Evolutionary conservation across 2,113 vertebrate species (phyloP).

Genomic region (Indri indri): DNA sequence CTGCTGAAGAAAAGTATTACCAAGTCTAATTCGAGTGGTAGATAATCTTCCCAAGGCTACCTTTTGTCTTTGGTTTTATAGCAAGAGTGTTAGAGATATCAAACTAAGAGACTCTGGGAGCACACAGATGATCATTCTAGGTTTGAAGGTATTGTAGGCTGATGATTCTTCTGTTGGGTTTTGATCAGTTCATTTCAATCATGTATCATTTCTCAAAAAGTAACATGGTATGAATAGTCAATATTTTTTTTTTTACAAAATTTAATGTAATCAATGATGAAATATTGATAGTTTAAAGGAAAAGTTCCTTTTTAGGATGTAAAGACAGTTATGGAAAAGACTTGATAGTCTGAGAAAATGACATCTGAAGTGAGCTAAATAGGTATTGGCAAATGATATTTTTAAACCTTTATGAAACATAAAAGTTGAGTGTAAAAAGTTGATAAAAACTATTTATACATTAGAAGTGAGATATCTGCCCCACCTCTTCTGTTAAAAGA

Average conservation of each 20-base stretch:
- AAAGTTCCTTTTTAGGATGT: not conserved
- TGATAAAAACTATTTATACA: not conserved
- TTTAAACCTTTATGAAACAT: not conserved
- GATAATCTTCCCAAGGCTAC: not conserved
- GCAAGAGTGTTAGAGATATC: not conserved
- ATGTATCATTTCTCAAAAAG: not conserved
- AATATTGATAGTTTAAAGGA: not conserved
- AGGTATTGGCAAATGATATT: not conserved
- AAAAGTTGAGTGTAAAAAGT: not conserved
- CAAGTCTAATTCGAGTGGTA: not conserved
- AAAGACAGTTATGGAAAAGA: not conserved
- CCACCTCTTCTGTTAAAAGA: not conserved
- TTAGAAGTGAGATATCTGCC: not conserved
- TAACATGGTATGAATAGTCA: not conserved
- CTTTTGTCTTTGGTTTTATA: not conserved
- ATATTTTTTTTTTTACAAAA: not conserved
- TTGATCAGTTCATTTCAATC: not conserved
- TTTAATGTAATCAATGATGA: not conserved
- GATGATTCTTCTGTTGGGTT: not conserved
- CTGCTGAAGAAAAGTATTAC: not conserved
- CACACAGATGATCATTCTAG: not conserved
- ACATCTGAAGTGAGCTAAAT: not conserved
- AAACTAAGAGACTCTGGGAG: not conserved
- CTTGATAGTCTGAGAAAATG: not conserved
- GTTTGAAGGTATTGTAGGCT: not conserved